Conservation (phyloP, 2,797 vertebrate species). For the Xiphorhynchus erythropygius region DNA sequence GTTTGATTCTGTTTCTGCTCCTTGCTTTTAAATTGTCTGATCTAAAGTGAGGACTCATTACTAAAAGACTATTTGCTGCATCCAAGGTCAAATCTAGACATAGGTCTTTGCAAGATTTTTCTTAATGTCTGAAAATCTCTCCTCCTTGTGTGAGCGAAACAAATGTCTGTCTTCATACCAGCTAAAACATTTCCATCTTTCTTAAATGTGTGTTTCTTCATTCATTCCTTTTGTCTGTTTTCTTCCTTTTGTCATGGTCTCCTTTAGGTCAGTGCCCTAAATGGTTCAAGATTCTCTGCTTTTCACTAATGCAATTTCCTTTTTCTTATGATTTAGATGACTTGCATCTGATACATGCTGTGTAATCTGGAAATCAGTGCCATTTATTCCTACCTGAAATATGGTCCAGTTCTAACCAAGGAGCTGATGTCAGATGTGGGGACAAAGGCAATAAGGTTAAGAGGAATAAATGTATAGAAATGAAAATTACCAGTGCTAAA, state of each 20-base stretch:
- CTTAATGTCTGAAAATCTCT: not conserved
- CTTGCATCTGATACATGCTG: not conserved
- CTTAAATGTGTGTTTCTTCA: not conserved
- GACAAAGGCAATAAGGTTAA: not conserved
- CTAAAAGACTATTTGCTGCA: not conserved
- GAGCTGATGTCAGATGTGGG: not conserved
- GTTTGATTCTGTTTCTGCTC: conserved; percentile 38
- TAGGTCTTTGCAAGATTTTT: not conserved
- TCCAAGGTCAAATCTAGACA: not conserved
- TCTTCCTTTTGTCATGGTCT: not conserved
- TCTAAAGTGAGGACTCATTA: not conserved
- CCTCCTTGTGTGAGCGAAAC: not conserved
- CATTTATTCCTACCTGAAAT: not conserved
- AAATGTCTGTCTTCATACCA: not conserved
- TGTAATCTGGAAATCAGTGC: not conserved
- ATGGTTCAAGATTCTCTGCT: not conserved
- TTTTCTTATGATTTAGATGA: not conserved
- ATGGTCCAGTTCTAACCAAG: not conserved
- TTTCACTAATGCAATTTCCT: not conserved
- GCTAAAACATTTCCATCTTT: not conserved
- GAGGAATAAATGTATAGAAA: not conserved
- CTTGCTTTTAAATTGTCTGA: conserved; percentile 29
- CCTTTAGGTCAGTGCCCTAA: not conserved
- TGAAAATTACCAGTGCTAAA: not conserved
- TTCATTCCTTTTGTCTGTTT: not conserved